Percentiles rank a stretch among this genome's conserved stretches.
These are phyloP conservation scores for Seira musarum DNA, from an alignment of 2,888 invertebrate genomes.

Conservation along the genomic window DNA sequence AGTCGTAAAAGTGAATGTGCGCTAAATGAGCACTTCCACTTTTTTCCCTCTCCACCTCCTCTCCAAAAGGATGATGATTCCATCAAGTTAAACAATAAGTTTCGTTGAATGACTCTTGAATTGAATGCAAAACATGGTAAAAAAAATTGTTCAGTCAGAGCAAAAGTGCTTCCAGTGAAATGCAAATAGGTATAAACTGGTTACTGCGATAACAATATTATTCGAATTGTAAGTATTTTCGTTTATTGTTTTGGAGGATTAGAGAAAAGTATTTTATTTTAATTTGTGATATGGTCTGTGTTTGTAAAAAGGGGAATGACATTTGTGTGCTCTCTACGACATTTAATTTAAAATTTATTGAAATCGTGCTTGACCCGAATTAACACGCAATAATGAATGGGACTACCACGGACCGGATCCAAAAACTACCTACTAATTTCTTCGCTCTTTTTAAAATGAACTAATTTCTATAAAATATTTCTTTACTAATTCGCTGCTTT, in stretches of 20 bases:
- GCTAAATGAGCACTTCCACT: conserved; percentile 3
- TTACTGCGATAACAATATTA: too few species aligned
- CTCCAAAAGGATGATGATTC: background rate
- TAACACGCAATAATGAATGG: background rate
- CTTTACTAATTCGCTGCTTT: conserved; percentile 42
- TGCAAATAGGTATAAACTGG: too few species aligned
- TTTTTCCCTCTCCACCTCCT: background rate
- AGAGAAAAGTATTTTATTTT: too few species aligned
- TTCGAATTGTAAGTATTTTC: too few species aligned
- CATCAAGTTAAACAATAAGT: background rate
- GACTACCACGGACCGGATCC: background rate
- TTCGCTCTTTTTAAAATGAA: background rate
- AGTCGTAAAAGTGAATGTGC: conserved; percentile 4
- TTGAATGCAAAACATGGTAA: conserved; percentile 1
- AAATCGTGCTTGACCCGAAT: background rate
- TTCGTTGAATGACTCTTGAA: conserved; percentile 1
- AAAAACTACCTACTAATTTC: background rate
- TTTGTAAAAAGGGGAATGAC: too few species aligned
- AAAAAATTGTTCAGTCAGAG: background rate
- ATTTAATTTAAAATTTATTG: too few species aligned
- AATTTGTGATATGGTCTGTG: too few species aligned
- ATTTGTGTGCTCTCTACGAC: too few species aligned
- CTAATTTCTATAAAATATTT: conserved; percentile 22
- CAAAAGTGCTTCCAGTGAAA: too few species aligned
- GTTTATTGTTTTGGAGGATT: too few species aligned